Base-by-base conservation (phyloP, 2,797 vertebrate genomes). In the Cichlasoma orientale region DNA sequence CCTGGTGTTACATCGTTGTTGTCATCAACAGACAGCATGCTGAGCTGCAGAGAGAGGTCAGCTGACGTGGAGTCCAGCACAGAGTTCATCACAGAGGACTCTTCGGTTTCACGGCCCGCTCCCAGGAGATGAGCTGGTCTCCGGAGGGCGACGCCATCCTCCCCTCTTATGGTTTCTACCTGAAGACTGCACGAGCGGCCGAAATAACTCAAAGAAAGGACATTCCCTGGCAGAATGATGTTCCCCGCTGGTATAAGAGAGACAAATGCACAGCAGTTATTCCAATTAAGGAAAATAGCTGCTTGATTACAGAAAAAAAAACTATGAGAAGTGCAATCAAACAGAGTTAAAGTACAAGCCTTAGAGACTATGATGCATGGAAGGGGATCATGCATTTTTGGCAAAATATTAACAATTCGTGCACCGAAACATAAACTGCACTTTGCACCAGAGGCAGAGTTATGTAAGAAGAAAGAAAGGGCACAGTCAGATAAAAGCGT, bases 171-270 rank as follows among this genome's bases (percentile, higher is more conserved):
- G 23, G 79, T 90, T 66, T 95, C 92, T 44, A 99, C 94, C 14
- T 91, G 57, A 0, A 98, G 75, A 56, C 89, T 94, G 84, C 96
- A 98, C 0, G 93, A 83, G 4, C 94, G 96, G 52, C 97, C 97
- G 21, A 97, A 99, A 89, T 96, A 98, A 6, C 89, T 94, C 74
- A 98, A 86, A 50, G 94, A 94, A 69, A 99, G 82, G 4, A 93
- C 72, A 59, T 95, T 97, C 82, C 97, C 97, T 0, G 97, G 97
- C 50, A 99, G 92, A 55, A 98, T 55, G 23, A 99, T 88, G 80
- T 95, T 97, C 10, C 96, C 96, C 78, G 94, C 98, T 99, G 77
- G 4, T 56, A 90, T 10, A 81, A 55, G 59, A 79, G 8, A 84
- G 47, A 86, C 16, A 74, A 76, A 75, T 16, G 44, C 4, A 25